Evolutionary conservation across 2,888 invertebrate species (phyloP).

Genomic region (Cantharis flavilabris): DNA sequence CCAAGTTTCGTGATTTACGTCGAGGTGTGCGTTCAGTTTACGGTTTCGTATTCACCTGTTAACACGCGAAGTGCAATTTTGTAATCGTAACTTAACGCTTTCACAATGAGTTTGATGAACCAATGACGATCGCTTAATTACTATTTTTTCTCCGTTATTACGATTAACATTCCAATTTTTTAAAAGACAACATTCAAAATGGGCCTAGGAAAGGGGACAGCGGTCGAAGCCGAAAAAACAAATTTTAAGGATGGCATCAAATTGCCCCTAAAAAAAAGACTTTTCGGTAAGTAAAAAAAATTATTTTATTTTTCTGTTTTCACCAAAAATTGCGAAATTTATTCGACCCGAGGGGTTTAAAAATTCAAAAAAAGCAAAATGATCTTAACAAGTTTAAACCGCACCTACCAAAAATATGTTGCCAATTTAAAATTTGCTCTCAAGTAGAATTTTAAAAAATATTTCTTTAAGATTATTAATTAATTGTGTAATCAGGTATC

Average conservation of each 20-base stretch:
- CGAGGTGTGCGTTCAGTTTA: slow-evolving; percentile 15
- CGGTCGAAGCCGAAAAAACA: slow-evolving; percentile 4
- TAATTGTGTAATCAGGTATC: too few species aligned
- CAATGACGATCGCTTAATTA: background rate
- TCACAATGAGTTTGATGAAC: background rate
- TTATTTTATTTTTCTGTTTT: background rate
- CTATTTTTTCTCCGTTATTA: background rate
- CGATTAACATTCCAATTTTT: slow-evolving; percentile 6
- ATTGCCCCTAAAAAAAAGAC: background rate
- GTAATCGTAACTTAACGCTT: background rate
- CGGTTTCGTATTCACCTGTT: slow-evolving; percentile 9
- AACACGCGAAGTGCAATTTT: background rate
- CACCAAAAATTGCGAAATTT: background rate
- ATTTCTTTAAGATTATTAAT: too few species aligned
- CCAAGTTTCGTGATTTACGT: slow-evolving; percentile 14
- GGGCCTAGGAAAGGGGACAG: slow-evolving; percentile 14
- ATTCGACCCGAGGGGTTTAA: too few species aligned
- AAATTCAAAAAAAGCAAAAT: too few species aligned
- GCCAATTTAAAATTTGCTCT: too few species aligned
- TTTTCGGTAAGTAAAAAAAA: background rate
- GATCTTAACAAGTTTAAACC: background rate
- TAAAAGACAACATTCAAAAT: background rate
- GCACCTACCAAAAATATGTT: background rate
- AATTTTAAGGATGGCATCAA: background rate
- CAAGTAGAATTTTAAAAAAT: too few species aligned